These are phyloP conservation scores for Pelusios castaneus DNA, from an alignment of 2,113 vertebrate species.

Conservation along the genomic window DNA sequence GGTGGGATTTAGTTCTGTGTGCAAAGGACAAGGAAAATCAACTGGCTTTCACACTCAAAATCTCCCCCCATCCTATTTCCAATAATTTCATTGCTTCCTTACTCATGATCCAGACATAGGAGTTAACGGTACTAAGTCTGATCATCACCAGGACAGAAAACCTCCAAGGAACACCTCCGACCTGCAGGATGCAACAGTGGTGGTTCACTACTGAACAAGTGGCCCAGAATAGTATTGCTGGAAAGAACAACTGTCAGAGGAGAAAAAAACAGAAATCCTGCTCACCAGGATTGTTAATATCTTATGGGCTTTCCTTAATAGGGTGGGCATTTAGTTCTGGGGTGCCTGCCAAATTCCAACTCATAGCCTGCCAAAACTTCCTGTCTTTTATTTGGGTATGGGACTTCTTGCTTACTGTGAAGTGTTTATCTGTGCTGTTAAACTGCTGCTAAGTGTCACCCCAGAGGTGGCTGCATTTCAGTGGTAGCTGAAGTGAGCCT, in stretches of 20 bases:
- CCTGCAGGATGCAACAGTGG: neutral
- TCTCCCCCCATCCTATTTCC: neutral
- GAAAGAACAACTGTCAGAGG: neutral
- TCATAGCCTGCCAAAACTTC: neutral
- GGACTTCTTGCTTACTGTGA: neutral
- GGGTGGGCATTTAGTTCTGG: neutral
- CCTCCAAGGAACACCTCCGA: slow-evolving; percentile 16
- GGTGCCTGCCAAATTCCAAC: neutral
- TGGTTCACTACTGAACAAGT: neutral
- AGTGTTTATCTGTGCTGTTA: neutral
- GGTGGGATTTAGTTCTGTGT: neutral
- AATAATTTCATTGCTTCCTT: neutral
- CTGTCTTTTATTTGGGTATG: neutral
- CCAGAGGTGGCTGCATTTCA: neutral
- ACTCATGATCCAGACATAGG: neutral
- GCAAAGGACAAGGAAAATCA: neutral
- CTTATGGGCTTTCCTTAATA: neutral
- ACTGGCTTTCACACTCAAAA: neutral
- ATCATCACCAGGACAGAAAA: neutral
- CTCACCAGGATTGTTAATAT: neutral
- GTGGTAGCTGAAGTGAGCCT: neutral
- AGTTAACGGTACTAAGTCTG: neutral
- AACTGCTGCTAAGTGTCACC: neutral
- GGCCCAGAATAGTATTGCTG: neutral
- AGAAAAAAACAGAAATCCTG: slow-evolving; percentile 1